These are phyloP conservation scores for Chironomus tepperi DNA, from an alignment of 1,140 invertebrate genomes.

Conservation along the genomic window DNA sequence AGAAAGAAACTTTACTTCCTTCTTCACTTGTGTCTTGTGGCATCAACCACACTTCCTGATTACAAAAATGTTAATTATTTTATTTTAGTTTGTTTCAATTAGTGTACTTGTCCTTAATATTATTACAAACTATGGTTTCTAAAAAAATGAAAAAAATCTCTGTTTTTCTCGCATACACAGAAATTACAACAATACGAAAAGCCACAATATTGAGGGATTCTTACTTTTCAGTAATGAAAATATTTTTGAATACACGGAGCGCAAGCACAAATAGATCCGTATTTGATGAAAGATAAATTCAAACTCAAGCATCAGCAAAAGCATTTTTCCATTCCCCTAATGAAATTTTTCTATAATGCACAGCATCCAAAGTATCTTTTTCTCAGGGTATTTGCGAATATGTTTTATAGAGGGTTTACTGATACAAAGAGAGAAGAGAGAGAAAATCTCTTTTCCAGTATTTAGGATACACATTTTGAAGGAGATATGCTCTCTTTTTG, in stretches of 20 bases:
- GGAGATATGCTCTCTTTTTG: no score
- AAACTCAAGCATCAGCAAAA: conserved; percentile 15
- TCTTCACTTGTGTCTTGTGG: background rate
- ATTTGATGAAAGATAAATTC: conserved; percentile 6
- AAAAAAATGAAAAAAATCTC: background rate
- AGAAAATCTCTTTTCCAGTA: background rate
- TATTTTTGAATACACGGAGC: background rate
- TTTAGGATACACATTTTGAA: background rate
- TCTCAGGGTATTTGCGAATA: no score
- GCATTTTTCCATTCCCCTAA: background rate
- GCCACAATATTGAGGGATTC: background rate
- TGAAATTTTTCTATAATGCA: background rate
- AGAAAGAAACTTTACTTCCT: background rate
- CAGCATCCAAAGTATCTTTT: no score
- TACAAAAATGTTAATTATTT: background rate
- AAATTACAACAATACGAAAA: background rate
- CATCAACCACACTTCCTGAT: background rate
- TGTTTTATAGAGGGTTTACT: background rate
- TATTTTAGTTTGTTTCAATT: no score
- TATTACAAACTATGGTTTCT: background rate
- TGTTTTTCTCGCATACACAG: background rate
- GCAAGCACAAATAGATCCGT: background rate
- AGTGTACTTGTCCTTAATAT: no score
- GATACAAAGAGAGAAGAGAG: background rate
- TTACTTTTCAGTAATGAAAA: background rate